Base-by-base conservation (phyloP, 2,113 vertebrate genomes). In the Oryzias woworae region DNA sequence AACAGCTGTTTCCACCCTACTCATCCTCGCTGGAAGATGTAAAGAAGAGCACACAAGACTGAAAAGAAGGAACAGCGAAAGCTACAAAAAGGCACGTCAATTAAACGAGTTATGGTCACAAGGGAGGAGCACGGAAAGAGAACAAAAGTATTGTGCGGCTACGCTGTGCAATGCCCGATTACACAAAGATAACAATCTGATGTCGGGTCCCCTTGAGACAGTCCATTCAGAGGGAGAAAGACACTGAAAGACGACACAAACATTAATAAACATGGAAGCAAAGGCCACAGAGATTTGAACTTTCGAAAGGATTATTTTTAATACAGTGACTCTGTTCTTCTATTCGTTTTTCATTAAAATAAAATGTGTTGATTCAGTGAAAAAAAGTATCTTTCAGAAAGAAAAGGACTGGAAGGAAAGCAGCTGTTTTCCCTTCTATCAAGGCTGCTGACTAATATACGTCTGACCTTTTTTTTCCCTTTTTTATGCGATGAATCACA, bases 101-200 rank as follows among this genome's bases (percentile, higher is more conserved):
- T 66, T 79, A 75, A 82, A 80, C 56, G 63, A 74, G 69, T 46
- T 62, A 31, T 14, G 68, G 58, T 61, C 62, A 65, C 17, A 6
- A 60, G 64, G 53, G 71, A 73, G 36, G 47, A 18, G 55, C 57
- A 23, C 0, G 53, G 58, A 23, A 20, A 1, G 17, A 56, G 63
- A 69, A 62, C 62, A 52, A 24, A 58, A 54, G 70, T 53, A 65
- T 83, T 80, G 74, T 76, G 68, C 4, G 36, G 66, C 80, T 78
- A 80, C 80, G 81, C 75, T 84, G 79, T 69, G 78, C 62, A 24
- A 73, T 59, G 81, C 72, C 65, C 81, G 84, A 89, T 87, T 87
- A 86, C 70, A 86, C 85, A 88, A 63, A 85, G 74, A 89, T 85
- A 85, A 88, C 79, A 84, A 80, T 85, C 81, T 69, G 70, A 70